These are phyloP conservation scores for Calameuta filiformis DNA, from an alignment of 2,888 invertebrate species.

Conservation along the genomic window DNA sequence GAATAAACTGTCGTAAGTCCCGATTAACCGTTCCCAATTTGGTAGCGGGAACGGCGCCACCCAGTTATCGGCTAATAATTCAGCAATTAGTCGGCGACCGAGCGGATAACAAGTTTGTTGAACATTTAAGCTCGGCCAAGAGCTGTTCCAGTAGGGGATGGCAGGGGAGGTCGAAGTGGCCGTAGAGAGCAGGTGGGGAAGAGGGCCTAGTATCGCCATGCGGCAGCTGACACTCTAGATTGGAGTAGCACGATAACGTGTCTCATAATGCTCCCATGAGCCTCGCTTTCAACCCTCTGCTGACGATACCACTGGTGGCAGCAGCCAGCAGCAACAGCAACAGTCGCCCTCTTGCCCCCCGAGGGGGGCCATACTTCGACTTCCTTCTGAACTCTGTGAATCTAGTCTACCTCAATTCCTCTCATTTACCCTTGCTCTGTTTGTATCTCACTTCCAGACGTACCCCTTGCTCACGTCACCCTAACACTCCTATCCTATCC, in stretches of 20 bases:
- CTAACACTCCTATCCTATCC: conserved; percentile 21
- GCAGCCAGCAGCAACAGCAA: neutral
- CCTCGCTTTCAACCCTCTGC: conserved; percentile 13
- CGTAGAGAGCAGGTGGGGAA: conserved; percentile 12
- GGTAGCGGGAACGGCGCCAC: conserved; percentile 6
- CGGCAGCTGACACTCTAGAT: conserved; percentile 38
- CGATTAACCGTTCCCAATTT: neutral
- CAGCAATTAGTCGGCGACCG: conserved; percentile 34
- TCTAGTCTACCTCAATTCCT: conserved; percentile 4
- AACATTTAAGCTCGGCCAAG: neutral
- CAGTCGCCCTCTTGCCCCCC: neutral
- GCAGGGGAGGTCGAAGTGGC: conserved; percentile 1
- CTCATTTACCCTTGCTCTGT: conserved; percentile 11
- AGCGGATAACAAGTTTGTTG: conserved; percentile 38
- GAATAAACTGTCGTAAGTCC: neutral
- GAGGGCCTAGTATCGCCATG: conserved; percentile 31
- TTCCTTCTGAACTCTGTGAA: conserved; percentile 1
- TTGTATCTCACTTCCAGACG: neutral
- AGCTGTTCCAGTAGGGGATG: neutral
- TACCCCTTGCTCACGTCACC: neutral
- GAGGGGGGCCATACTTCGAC: neutral
- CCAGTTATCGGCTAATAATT: conserved; percentile 36
- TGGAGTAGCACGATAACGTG: conserved; percentile 42
- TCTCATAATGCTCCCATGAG: conserved; percentile 31
- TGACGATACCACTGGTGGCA: neutral